Evolutionary conservation across 2,113 vertebrate species (phyloP).

Genomic region (Platichthys flesus): DNA sequence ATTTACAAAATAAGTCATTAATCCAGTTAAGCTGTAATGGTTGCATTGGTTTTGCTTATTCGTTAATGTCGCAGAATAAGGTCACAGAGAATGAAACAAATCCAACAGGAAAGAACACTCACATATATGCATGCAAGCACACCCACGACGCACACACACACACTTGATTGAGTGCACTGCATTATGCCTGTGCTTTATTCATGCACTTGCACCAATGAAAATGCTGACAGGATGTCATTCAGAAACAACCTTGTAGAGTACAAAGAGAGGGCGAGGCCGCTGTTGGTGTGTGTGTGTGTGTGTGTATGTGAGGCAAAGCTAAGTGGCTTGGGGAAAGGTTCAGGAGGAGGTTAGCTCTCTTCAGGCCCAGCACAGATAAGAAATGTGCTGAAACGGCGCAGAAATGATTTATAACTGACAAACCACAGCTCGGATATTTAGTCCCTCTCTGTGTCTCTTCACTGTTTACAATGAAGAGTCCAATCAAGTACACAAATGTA

Average conservation of each 20-base stretch:
- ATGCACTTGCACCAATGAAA: slow-evolving; percentile 6
- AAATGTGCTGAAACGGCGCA: slow-evolving; percentile 47
- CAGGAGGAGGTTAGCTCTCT: too few relatives aligned
- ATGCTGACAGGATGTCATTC: not conserved
- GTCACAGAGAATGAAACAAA: slow-evolving; percentile 38
- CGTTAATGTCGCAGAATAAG: slow-evolving; percentile 12
- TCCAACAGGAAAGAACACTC: not conserved
- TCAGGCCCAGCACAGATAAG: not conserved
- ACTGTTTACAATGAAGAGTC: too few relatives aligned
- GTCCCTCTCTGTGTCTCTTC: too few relatives aligned
- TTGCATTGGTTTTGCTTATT: slow-evolving; percentile 20
- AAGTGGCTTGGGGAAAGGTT: too few relatives aligned
- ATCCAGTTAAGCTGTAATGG: slow-evolving; percentile 23
- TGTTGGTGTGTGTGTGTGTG: too few relatives aligned
- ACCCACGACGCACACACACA: not conserved
- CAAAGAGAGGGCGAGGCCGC: too few relatives aligned
- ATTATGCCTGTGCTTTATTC: slow-evolving; percentile 31
- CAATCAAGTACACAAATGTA: too few relatives aligned
- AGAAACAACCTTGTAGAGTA: too few relatives aligned
- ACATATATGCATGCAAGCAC: slow-evolving; percentile 10
- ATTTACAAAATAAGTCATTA: slow-evolving; percentile 44
- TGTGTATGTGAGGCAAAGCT: too few relatives aligned
- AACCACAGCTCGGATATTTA: slow-evolving; percentile 1
- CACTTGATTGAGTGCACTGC: slow-evolving; percentile 29
- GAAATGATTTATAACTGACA: slow-evolving; percentile 40